Base-by-base conservation (phyloP, 1,140 invertebrate species). In the Camponotus pennsylvanicus region DNA sequence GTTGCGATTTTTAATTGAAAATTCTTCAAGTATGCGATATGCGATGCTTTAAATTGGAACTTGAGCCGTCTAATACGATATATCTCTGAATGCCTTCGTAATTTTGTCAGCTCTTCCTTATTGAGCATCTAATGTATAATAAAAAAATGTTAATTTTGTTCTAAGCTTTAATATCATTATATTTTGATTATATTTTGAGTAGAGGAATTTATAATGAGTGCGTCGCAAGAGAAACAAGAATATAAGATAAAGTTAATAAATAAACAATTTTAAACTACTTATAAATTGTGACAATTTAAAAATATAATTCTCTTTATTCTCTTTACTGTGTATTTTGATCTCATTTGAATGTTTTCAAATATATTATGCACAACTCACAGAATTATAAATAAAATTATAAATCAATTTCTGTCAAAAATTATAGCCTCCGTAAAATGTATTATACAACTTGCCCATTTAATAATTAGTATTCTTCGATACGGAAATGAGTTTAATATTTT, bases 1-100 rank as follows among this genome's bases (percentile, higher is more conserved):
- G 42, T 3, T 27, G 13, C 45, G 18, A 32, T 69, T 80, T 79
- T 70, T 80, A 80, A 70, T 69, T 69, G 64, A 52, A 79, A 70
- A n/a, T 69, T 55, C 27, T 42, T 21, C 45, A 37, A 21, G 7
- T 40, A 40, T 61, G 21, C 8, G 27, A 8, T 21, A 37, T 63
- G 18, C n/a, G 15, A 13, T 59, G 40, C 18, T 27, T 4, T n/a
- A 42, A 45, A 63, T 21, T 32, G 37, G n/a, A 9, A 55, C 37
- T 27, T n/a, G 34, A 34, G 55, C 27, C 37, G n/a, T 52, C 8
- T 69, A 27, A 13, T 11, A 5, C 1, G 49, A 49, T 63, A 18
- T 78, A 18, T 21, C 3, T n/a, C 27, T 66, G 18, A 64, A 66
- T 9, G 7, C 40, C 4, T 69, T 21, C 34, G 13, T 67, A 18